Percentiles rank a stretch among this genome's conserved stretches.
Evolutionary conservation across 2,797 vertebrate genomes (phyloP).

Genomic region (Hipposideros larvatus): DNA sequence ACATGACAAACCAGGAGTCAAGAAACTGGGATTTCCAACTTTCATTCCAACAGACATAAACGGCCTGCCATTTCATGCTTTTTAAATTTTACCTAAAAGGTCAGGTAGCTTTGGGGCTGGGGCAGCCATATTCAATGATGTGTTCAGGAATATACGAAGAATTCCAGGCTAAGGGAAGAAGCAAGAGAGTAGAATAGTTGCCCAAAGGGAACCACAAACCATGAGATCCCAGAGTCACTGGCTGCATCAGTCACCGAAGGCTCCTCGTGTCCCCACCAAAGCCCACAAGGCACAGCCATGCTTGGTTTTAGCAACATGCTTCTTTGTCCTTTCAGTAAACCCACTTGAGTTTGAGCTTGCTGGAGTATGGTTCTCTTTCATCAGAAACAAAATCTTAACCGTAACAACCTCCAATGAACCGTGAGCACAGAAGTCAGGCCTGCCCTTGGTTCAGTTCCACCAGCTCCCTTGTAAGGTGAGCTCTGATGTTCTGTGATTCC

Average conservation of each 20-base stretch:
- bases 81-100: not conserved
- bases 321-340: not conserved
- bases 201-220: too few species aligned
- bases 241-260: not conserved
- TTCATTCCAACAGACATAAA: not conserved
- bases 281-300: too few species aligned
- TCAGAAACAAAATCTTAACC: not conserved
- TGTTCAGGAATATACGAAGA: not conserved
- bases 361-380: not conserved
- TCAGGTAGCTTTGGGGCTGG: not conserved
- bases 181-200: not conserved
- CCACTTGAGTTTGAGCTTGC: not conserved
- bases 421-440: not conserved
- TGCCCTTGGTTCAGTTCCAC: not conserved
- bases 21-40: not conserved
- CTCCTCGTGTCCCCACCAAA: not conserved
- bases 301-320: not conserved
- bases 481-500: not conserved
- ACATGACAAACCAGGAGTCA: not conserved
- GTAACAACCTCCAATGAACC: not conserved
- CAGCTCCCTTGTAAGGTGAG: not conserved
- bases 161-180: not conserved
- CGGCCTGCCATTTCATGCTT: not conserved
- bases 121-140: not conserved
- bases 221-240: rapidly evolving